phyloP scores from a whole-genome alignment of 2,888 invertebrate species.

The Plagodis pulveraria region DNA sequence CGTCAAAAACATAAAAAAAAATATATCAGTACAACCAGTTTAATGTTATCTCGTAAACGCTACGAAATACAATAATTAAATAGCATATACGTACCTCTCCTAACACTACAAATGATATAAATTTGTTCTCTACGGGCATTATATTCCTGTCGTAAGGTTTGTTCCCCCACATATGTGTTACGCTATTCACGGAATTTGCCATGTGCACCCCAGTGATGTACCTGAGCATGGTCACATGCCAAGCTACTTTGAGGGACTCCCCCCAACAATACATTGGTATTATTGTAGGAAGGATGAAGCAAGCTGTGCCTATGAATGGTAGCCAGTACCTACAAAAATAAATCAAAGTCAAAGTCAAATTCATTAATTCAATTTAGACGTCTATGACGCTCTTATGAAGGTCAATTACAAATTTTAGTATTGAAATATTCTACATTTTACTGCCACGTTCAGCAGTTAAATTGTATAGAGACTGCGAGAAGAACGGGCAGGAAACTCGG shows the following conservation, averaged over 20 bases:
- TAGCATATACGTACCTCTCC: constrained; percentile 41
- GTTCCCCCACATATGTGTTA: constrained; percentile 83
- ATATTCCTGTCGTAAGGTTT: constrained; percentile 68
- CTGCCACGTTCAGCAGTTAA: too few relatives aligned
- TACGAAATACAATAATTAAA: too few relatives aligned
- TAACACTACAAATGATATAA: constrained; percentile 41
- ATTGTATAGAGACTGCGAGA: too few relatives aligned
- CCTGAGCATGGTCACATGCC: constrained; percentile 71
- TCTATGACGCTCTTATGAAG: too few relatives aligned
- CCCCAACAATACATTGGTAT: constrained; percentile 84
- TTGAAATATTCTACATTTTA: too few relatives aligned
- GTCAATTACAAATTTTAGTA: too few relatives aligned
- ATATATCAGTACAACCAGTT: too few relatives aligned
- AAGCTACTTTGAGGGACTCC: constrained; percentile 69
- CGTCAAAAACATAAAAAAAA: too few relatives aligned
- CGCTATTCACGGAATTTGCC: constrained; percentile 86
- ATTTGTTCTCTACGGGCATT: constrained; percentile 33
- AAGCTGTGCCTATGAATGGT: constrained; percentile 48
- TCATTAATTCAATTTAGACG: too few relatives aligned
- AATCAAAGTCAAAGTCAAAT: too few relatives aligned
- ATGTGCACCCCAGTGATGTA: constrained; percentile 84
- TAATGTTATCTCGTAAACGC: too few relatives aligned
- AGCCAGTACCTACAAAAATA: constrained; percentile 33
- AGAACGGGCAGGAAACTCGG: too few relatives aligned
- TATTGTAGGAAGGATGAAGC: constrained; percentile 72